A percentile compares a stretch with the other conserved stretches of the same genome.
phyloP scores from a whole-genome alignment of 2,113 vertebrate species.

The Channa maculata region DNA sequence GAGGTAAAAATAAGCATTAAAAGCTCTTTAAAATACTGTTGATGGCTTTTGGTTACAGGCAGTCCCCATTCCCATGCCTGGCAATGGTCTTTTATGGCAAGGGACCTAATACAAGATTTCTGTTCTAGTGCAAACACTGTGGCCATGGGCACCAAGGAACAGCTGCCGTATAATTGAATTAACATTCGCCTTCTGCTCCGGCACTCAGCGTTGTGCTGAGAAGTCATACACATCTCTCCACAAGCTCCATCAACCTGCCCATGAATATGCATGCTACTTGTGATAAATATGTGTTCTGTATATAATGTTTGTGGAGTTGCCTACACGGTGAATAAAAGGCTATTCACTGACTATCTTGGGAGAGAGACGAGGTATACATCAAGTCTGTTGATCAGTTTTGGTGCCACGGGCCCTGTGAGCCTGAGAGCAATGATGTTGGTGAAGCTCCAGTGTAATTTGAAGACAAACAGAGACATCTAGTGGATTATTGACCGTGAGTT shows the following conservation, averaged over 20 bases:
- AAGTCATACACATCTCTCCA: slow-evolving; percentile 76
- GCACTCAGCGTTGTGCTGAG: slow-evolving; percentile 74
- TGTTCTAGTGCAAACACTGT: slow-evolving; percentile 80
- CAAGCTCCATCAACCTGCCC: slow-evolving; percentile 76
- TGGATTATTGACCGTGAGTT: slow-evolving; percentile 40
- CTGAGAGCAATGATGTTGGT: neutral
- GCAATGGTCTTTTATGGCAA: slow-evolving; percentile 76
- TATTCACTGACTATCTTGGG: slow-evolving; percentile 56
- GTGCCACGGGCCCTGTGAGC: slow-evolving; percentile 36
- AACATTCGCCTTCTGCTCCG: slow-evolving; percentile 83
- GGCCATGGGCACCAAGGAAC: slow-evolving; percentile 81
- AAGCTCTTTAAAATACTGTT: slow-evolving; percentile 73
- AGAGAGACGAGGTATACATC: slow-evolving; percentile 54
- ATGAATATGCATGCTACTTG: slow-evolving; percentile 79
- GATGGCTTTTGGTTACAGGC: slow-evolving; percentile 76
- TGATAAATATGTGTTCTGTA: slow-evolving; percentile 65
- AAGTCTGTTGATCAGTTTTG: slow-evolving; percentile 54
- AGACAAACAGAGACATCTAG: slow-evolving; percentile 75
- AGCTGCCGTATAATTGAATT: slow-evolving; percentile 85
- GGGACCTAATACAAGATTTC: slow-evolving; percentile 80
- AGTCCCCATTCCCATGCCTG: slow-evolving; percentile 68
- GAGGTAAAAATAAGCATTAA: slow-evolving; percentile 66
- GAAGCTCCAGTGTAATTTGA: slow-evolving; percentile 18
- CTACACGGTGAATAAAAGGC: slow-evolving; percentile 65
- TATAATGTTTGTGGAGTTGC: slow-evolving; percentile 71